A percentile compares a stretch with the other conserved stretches of the same genome.
These are phyloP conservation scores for Clarias batrachus DNA, from an alignment of 2,113 vertebrate species.

Conservation along the genomic window DNA sequence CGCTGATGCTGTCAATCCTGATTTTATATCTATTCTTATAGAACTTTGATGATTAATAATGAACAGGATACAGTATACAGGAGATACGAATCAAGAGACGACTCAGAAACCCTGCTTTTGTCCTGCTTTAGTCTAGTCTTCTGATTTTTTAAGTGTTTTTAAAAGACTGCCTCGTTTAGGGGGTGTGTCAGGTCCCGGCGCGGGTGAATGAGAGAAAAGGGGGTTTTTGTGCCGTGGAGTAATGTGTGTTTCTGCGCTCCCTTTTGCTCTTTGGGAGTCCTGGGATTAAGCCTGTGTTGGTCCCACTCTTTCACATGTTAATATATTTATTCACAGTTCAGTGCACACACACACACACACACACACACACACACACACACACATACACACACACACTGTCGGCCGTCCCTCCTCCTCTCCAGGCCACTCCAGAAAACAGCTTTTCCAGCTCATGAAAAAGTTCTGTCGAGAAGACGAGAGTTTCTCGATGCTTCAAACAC, in stretches of 20 bases:
- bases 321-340: conserved; percentile 70
- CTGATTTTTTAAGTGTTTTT: conserved; percentile 3
- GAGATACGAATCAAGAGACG: not conserved
- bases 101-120: not conserved
- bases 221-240: conserved; percentile 27
- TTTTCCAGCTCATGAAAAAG: conserved; percentile 3
- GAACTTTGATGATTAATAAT: not conserved
- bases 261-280: conserved; percentile 23
- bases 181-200: conserved; percentile 18
- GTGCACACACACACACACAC: conserved; percentile 60
- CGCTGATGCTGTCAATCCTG: not conserved
- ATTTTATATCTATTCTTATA: not conserved
- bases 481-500: not conserved
- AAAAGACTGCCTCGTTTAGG: conserved; percentile 13
- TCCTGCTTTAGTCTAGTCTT: not conserved
- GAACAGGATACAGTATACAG: not conserved
- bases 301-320: conserved; percentile 74
- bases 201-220: not conserved
- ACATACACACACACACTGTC: conserved; percentile 56
- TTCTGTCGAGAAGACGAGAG: not conserved
- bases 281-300: conserved; percentile 52
- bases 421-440: conserved; percentile 31
- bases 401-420: conserved; percentile 48
- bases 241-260: conserved; percentile 26
- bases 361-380: conserved; percentile 62